A percentile compares a stretch with the other conserved stretches of the same genome.
Evolutionary conservation across 2,113 vertebrate genomes (phyloP).

Genomic region (Mormoops blainvillei): DNA sequence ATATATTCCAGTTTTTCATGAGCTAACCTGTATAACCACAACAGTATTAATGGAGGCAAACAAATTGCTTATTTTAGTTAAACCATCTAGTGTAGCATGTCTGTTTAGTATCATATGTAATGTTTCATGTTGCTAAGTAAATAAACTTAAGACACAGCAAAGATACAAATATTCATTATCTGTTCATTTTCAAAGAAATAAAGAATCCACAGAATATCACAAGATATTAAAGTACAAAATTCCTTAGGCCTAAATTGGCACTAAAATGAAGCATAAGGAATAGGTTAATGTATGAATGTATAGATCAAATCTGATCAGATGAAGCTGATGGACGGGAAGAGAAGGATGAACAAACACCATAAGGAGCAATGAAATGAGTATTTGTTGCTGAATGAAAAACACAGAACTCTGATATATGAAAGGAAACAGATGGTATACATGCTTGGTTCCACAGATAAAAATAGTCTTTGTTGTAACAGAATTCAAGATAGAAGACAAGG

Average conservation of each 20-base stretch:
- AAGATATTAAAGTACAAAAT: slow-evolving; percentile 5
- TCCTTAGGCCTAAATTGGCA: not conserved
- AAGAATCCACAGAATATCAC: not conserved
- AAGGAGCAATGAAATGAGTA: slow-evolving; percentile 31
- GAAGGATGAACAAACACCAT: not conserved
- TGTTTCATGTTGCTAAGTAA: not conserved
- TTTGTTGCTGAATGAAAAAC: slow-evolving; percentile 5
- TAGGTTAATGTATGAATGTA: not conserved
- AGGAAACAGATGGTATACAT: slow-evolving; percentile 11
- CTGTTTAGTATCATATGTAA: not conserved
- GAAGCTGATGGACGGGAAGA: not conserved
- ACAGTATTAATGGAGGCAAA: slow-evolving; percentile 26
- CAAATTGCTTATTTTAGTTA: slow-evolving; percentile 24
- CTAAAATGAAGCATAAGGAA: not conserved
- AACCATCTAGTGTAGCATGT: not conserved
- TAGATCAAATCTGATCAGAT: not conserved
- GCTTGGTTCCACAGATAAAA: slow-evolving; percentile 34
- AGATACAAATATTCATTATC: not conserved
- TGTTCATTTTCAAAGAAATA: not conserved
- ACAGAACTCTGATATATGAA: slow-evolving; percentile 20
- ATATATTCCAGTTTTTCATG: not conserved
- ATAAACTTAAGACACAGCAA: not conserved
- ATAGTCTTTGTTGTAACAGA: slow-evolving; percentile 11
- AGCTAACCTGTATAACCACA: not conserved
- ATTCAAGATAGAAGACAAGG: slow-evolving; percentile 3